Percentiles rank a stretch among this genome's conserved stretches.
These are phyloP conservation scores for Bombus pyrosoma DNA, from an alignment of 1,140 invertebrate genomes.

Conservation along the genomic window DNA sequence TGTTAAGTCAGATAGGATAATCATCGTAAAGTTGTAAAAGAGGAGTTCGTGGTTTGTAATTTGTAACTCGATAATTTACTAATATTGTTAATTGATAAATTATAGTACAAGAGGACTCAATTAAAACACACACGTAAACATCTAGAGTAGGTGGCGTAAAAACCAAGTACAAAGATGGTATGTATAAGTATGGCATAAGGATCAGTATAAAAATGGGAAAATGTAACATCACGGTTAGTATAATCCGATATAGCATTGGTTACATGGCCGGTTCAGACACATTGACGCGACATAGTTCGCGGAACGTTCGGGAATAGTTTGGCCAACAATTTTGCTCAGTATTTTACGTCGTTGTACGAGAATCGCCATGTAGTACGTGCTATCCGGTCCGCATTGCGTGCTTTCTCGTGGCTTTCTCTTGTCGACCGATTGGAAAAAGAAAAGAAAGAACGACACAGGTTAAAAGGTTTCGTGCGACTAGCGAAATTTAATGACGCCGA, in stretches of 20 bases:
- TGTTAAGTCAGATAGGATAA: too few species aligned
- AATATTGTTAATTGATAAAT: not conserved
- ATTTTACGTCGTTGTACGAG: conserved; percentile 50
- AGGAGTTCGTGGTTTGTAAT: not conserved
- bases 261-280: conserved; percentile 21
- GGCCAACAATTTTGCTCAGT: conserved; percentile 69
- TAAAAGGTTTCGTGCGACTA: conserved; percentile 14
- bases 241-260: conserved; percentile 24
- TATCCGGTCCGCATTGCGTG: conserved; percentile 44
- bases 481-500: conserved; percentile 16
- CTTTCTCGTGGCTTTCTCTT: conserved; percentile 19
- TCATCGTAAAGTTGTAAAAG: too few species aligned
- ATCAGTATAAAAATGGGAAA: not conserved
- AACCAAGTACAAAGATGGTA: not conserved
- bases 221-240: conserved; percentile 33
- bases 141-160: not conserved
- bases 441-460: not conserved
- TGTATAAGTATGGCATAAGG: too few species aligned
- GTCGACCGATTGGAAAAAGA: not conserved
- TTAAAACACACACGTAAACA: not conserved
- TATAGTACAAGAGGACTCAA: not conserved
- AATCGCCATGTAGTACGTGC: conserved; percentile 17
- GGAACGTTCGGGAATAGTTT: conserved; percentile 71
- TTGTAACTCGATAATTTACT: not conserved
- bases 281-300: conserved; percentile 69